Evolutionary conservation across 1,140 invertebrate species (phyloP).

Genomic region (Drosophila burlai): DNA sequence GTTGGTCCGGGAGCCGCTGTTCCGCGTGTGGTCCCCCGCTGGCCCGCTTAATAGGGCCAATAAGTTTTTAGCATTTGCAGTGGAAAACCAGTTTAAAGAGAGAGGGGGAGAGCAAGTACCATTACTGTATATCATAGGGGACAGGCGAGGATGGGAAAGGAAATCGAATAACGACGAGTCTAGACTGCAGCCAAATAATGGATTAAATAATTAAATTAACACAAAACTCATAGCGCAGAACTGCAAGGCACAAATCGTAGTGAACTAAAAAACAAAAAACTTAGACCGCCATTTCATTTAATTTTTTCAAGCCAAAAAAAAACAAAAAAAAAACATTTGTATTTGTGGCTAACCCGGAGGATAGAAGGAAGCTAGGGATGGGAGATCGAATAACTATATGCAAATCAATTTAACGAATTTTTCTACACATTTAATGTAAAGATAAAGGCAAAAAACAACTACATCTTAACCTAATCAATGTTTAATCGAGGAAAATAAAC

Average conservation of each 20-base stretch:
- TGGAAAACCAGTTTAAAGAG: constrained; percentile 51
- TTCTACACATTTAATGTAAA: constrained; percentile 82
- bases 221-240: constrained; percentile 48
- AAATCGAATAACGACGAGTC: constrained; percentile 70
- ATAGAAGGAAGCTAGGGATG: constrained; percentile 1
- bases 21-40: constrained; percentile 3
- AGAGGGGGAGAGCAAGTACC: constrained; percentile 23
- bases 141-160: constrained; percentile 31
- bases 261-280: constrained; percentile 46
- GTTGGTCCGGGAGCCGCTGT: constrained; percentile 29
- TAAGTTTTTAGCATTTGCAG: constrained; percentile 80
- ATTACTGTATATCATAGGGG: constrained; percentile 54
- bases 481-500: constrained; percentile 50
- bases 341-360: constrained; percentile 61
- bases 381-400: constrained; percentile 56
- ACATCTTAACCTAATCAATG: constrained; percentile 65
- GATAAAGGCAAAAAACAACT: constrained; percentile 46
- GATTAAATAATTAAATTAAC: constrained; percentile 42
- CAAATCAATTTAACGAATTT: constrained; percentile 84
- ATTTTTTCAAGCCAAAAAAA: constrained; percentile 60
- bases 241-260: constrained; percentile 75
- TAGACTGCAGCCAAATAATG: constrained; percentile 80
- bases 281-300: constrained; percentile 52
- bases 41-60: constrained; percentile 48
- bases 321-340: constrained; percentile 31